Conservation (phyloP, 2,797 vertebrate genomes). For the Gallirallus australis region DNA sequence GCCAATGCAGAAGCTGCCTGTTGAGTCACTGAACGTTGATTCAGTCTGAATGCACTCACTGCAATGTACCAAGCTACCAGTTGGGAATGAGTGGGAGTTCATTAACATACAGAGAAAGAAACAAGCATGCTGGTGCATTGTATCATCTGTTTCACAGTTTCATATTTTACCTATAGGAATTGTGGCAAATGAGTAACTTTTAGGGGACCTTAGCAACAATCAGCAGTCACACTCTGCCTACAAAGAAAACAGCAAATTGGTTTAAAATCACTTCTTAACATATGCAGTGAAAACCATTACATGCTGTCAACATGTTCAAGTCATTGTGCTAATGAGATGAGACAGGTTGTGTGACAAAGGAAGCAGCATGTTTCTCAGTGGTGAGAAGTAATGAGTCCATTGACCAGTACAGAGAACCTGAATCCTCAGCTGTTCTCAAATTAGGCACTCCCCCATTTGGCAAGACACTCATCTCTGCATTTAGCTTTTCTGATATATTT, state of each 20-base stretch:
- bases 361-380: not conserved
- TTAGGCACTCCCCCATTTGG: not conserved
- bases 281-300: conserved; percentile 26
- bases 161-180: conserved; percentile 21
- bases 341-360: conserved; percentile 50
- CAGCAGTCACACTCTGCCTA: conserved; percentile 41
- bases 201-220: conserved; percentile 5
- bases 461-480: not conserved
- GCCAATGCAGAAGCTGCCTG: not conserved
- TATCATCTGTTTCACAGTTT: not conserved
- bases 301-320: conserved; percentile 38
- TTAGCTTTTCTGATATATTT: not conserved
- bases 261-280: conserved; percentile 51
- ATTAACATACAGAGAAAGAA: not conserved
- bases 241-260: conserved; percentile 60
- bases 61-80: not conserved
- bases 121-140: not conserved
- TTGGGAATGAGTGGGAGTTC: not conserved
- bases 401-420: not conserved
- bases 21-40: not conserved
- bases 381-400: not conserved
- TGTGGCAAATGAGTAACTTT: not conserved
- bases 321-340: conserved; percentile 55
- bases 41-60: not conserved
- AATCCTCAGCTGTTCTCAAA: not conserved